phyloP scores from a whole-genome alignment of 2,888 invertebrate genomes.

The Lochmaea capreae region DNA sequence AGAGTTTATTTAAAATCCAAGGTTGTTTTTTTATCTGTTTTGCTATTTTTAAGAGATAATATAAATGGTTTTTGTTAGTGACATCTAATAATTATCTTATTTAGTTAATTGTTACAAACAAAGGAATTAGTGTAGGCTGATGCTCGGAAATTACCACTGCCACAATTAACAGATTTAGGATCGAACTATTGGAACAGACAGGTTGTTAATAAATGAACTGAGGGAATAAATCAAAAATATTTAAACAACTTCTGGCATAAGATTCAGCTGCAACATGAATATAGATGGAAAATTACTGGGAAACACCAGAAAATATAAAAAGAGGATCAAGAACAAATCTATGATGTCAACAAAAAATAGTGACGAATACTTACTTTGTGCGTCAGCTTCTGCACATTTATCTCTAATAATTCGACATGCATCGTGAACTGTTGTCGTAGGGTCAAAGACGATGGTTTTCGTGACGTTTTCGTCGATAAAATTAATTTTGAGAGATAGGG shows the following conservation, averaged over 20 bases:
- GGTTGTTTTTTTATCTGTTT: not conserved
- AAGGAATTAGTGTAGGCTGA: too few relatives aligned
- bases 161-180: too few relatives aligned
- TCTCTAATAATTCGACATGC: slow-evolving; percentile 95
- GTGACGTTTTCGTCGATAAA: slow-evolving; percentile 88
- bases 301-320: too few relatives aligned
- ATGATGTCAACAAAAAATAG: not conserved
- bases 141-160: too few relatives aligned
- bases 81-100: not conserved
- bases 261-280: too few relatives aligned
- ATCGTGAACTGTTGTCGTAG: slow-evolving; percentile 94
- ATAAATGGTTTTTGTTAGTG: not conserved
- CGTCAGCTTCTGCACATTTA: slow-evolving; percentile 91
- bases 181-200: too few relatives aligned
- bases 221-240: not conserved
- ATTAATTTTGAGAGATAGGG: slow-evolving; percentile 85
- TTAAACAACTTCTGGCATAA: too few relatives aligned
- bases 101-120: too few relatives aligned
- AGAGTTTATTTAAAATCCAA: not conserved
- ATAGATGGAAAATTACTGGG: not conserved
- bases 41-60: not conserved
- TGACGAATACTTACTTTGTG: slow-evolving; percentile 81
- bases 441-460: slow-evolving; percentile 98
- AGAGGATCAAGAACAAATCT: not conserved
- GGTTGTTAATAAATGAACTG: too few relatives aligned